Conservation (phyloP, 1,140 invertebrate genomes). For the Oryzaephilus surinamensis region DNA sequence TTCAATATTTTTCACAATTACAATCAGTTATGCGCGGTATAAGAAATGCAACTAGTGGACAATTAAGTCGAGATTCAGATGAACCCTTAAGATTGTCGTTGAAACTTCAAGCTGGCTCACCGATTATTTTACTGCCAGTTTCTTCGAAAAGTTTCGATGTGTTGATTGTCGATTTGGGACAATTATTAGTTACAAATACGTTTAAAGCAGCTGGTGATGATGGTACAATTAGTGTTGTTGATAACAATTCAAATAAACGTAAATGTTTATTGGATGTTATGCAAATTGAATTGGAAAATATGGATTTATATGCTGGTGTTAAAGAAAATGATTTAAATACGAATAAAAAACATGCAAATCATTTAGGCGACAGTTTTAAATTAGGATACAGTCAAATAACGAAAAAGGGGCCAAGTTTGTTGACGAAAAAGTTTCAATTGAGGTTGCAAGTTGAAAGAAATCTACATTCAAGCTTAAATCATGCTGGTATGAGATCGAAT, state of each 20-base stretch:
- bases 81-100: constrained; percentile 41
- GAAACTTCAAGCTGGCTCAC: constrained; percentile 64
- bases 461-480: constrained; percentile 56
- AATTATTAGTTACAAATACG: constrained; percentile 66
- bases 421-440: constrained; percentile 71
- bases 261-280: constrained; percentile 64
- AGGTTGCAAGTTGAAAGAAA: constrained; percentile 75
- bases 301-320: constrained; percentile 67
- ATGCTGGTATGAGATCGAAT: constrained; percentile 38
- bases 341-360: too few species aligned
- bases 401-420: constrained; percentile 49
- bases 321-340: constrained; percentile 23
- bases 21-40: constrained; percentile 58
- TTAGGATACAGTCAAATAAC: constrained; percentile 44
- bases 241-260: neutral
- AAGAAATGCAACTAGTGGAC: constrained; percentile 36
- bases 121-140: constrained; percentile 79
- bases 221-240: constrained; percentile 44
- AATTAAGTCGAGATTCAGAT: constrained; percentile 18
- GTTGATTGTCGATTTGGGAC: constrained; percentile 72
- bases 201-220: constrained; percentile 48
- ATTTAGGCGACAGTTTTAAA: constrained; percentile 28
- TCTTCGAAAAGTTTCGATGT: constrained; percentile 68
- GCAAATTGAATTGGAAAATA: constrained; percentile 65
- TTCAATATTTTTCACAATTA: constrained; percentile 74